Base-by-base conservation (phyloP, 2,888 invertebrate species). In the Sclerodermus sp. region DNA sequence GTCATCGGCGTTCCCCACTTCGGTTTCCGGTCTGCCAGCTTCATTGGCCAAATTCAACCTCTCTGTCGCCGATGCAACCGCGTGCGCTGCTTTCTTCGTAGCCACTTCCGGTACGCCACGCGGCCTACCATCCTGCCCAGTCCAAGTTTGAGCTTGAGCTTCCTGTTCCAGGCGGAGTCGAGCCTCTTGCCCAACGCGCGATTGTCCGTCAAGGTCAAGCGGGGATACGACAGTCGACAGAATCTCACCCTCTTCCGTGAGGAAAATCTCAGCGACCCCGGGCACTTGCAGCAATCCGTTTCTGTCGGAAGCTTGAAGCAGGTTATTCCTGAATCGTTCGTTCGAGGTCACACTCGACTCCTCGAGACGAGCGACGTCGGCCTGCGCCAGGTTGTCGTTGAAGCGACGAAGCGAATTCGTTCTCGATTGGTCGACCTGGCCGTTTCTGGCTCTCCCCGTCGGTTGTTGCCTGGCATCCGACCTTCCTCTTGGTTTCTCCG, bases 1-100 rank as follows among this genome's bases (percentile, higher is more conserved):
- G 36, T 58, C 17, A 5, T 46, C 43, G 30, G 53, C 55, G 16
- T 57, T 42, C 6, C 53, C 39, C 4, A 60, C 37, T 38, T 39
- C 53, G 17, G 60, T 62, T 12, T 49, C 58, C 10, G 68, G 64
- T 18, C 63, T 64, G 8, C 55, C 65, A 18, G 67, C 68, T 18
- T 72, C 73, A 23, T 66, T 57, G 2, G 60, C 66, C 45, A 66
- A 56, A 50, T 49, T 67, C 47, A 67, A 56, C 49, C 65, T 71
- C 47, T 71, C 72, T 57, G 72, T 67, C 42, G 62, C 46, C 47
- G 70, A 73, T 5, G 75, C 74, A 1, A 64, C 64, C n/a, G 64
- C 66, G 55, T 77, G 75, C 6, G 64, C 65, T 34, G 64, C 70
- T 37, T 70, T 74, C 42, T 72, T 70, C 14, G 58, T 56, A 16